Conservation (phyloP, 92 coral and sea anemone genomes). For the Porites cylindrica region DNA sequence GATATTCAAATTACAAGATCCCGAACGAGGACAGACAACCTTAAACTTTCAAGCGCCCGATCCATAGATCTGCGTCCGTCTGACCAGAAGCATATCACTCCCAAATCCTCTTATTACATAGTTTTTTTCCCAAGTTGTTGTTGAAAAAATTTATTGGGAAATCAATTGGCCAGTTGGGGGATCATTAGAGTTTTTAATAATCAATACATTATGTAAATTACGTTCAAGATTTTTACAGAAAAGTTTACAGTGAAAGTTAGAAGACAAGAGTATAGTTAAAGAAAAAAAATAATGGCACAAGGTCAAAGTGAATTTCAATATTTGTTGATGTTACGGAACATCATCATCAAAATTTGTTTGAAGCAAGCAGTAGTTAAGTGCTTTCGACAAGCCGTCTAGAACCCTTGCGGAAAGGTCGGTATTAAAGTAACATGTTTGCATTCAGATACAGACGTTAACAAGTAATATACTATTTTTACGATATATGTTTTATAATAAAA, state of each 20-base stretch:
- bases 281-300: background rate
- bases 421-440: no score
- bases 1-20: conserved; percentile 85
- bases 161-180: background rate
- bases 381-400: no score
- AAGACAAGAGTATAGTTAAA: background rate
- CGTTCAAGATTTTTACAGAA: background rate
- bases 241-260: background rate
- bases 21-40: conserved; percentile 89
- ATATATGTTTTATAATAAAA: no score
- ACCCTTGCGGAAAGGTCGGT: no score
- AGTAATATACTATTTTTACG: no score
- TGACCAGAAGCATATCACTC: background rate
- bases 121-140: background rate
- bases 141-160: background rate
- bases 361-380: no score
- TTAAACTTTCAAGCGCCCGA: conserved; percentile 62
- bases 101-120: background rate
- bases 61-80: background rate
- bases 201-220: conserved; percentile 15
- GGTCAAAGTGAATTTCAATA: no score
- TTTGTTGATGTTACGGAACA: background rate
- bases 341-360: no score
- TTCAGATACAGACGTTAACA: no score
- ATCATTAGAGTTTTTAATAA: background rate